These are phyloP conservation scores for Pyrgilauda ruficollis DNA, from an alignment of 2,113 vertebrate genomes.

Conservation along the genomic window DNA sequence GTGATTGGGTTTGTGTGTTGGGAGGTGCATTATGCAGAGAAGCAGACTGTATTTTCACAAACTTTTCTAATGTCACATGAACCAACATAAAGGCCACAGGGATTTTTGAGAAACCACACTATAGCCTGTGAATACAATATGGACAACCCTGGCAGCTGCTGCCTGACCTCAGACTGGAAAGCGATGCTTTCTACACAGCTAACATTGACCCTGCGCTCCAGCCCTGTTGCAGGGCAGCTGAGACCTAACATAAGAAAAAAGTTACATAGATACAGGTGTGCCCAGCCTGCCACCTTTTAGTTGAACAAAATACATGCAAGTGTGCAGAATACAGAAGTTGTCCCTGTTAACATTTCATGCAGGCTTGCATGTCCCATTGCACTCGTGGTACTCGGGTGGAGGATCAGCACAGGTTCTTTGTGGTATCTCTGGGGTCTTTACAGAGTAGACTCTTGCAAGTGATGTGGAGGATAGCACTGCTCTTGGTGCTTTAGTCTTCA, in stretches of 20 bases:
- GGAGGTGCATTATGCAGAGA: background rate
- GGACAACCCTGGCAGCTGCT: background rate
- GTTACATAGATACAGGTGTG: background rate
- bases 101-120: background rate
- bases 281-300: rapidly evolving
- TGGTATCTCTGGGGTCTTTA: background rate
- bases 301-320: background rate
- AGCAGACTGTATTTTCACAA: background rate
- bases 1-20: background rate
- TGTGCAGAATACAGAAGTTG: background rate
- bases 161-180: background rate
- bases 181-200: background rate
- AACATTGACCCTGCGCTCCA: background rate
- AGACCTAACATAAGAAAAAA: background rate
- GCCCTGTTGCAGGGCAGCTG: background rate
- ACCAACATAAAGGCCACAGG: background rate
- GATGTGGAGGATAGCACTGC: background rate
- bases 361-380: background rate
- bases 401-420: rapidly evolving
- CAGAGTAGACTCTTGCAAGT: background rate
- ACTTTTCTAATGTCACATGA: background rate
- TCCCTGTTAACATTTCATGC: rapidly evolving
- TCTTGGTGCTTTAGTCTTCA: background rate
- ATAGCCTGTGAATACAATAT: background rate
- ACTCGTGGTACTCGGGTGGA: background rate